Percentiles rank a stretch among this genome's conserved stretches.
phyloP scores from a whole-genome alignment of 2,797 vertebrate genomes.

The Scyliorhinus canicula region DNA sequence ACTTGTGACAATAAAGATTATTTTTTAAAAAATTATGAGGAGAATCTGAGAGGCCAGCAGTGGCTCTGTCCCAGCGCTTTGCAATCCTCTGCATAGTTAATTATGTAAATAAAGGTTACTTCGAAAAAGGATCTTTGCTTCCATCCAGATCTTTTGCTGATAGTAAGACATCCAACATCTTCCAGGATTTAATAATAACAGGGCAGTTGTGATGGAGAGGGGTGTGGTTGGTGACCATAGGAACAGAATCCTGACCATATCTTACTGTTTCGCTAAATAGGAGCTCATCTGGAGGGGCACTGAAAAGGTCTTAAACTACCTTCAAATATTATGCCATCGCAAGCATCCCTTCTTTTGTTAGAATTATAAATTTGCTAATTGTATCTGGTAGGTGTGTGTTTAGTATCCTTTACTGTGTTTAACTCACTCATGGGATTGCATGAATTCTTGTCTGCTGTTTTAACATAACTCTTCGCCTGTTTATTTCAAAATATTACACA shows the following conservation, averaged over 20 bases:
- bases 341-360: not conserved
- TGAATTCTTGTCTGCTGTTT: not conserved
- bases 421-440: not conserved
- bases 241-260: not conserved
- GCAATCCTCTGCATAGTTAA: no score
- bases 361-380: not conserved
- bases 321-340: not conserved
- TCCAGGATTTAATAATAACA: no score
- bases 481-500: not conserved
- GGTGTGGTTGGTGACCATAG: no score
- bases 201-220: no score
- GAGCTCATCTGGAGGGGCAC: not conserved
- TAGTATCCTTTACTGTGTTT: not conserved
- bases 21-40: no score
- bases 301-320: not conserved
- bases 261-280: not conserved
- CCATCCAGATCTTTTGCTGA: no score
- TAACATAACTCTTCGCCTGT: not conserved
- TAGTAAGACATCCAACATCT: no score
- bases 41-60: no score
- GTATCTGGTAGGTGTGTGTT: not conserved
- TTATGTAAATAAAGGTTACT: no score
- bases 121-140: no score
- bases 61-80: no score
- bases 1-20: no score